A percentile compares a stretch with the other conserved stretches of the same genome.
phyloP scores from a whole-genome alignment of 2,888 invertebrate genomes.

The Hofmannophila pseudospretella region DNA sequence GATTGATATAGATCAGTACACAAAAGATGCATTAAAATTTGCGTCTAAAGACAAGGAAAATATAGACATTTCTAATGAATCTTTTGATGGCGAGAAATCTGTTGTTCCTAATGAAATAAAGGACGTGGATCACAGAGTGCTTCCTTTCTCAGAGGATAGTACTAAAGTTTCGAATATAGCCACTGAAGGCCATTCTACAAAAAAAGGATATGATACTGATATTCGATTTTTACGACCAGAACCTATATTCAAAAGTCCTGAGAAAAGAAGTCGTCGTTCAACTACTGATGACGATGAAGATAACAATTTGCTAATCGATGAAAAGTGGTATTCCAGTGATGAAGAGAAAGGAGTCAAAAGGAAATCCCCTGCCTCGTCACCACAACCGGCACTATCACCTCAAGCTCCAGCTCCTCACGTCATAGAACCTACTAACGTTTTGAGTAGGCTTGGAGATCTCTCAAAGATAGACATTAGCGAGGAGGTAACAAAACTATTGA shows the following conservation, averaged over 20 bases:
- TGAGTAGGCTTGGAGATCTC: constrained; percentile 82
- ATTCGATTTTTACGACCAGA: constrained; percentile 68
- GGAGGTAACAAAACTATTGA: constrained; percentile 83
- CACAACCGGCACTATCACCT: constrained; percentile 43
- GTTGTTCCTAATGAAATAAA: constrained; percentile 46
- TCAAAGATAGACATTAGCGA: constrained; percentile 86
- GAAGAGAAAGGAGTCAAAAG: constrained; percentile 79
- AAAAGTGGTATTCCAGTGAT: constrained; percentile 90
- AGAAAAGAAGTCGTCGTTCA: constrained; percentile 64
- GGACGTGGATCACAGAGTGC: constrained; percentile 71
- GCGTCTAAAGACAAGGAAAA: constrained; percentile 69
- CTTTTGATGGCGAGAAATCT: constrained; percentile 47
- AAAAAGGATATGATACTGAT: constrained; percentile 63
- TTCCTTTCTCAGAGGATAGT: constrained; percentile 58
- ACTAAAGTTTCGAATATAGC: constrained; percentile 31
- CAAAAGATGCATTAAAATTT: constrained; percentile 73
- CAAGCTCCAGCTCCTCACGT: constrained; percentile 62
- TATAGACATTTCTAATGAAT: constrained; percentile 60
- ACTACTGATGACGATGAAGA: constrained; percentile 79
- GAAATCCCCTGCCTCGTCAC: constrained; percentile 58
- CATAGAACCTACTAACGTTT: constrained; percentile 70
- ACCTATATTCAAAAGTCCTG: constrained; percentile 63
- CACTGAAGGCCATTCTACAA: constrained; percentile 30
- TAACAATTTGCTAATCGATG: constrained; percentile 75
- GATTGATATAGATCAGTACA: constrained; percentile 74